Conservation (phyloP, 2,797 vertebrate species). For the Ambastaia sidthimunki region DNA sequence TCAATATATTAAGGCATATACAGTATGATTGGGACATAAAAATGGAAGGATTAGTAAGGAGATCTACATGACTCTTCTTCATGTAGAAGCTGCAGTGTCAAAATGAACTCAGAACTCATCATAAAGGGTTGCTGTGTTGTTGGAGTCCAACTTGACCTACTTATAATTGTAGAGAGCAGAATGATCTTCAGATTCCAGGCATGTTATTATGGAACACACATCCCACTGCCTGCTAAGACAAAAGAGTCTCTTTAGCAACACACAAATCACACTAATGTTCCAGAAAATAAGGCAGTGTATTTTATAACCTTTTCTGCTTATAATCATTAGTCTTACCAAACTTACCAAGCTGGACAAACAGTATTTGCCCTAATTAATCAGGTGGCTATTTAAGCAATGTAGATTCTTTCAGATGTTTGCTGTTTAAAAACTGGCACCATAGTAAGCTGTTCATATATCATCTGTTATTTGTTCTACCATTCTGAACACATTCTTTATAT, state of each 20-base stretch:
- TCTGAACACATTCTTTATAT: no score
- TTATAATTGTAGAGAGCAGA: neutral
- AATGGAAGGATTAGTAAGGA: no score
- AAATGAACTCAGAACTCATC: neutral
- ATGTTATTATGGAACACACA: neutral
- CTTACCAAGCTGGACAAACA: neutral
- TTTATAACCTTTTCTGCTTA: neutral
- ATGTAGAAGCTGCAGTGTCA: neutral
- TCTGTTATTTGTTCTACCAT: neutral
- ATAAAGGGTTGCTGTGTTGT: neutral
- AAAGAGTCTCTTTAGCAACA: conserved; percentile 1
- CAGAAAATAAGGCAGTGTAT: neutral
- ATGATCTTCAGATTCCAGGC: neutral
- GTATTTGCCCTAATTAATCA: neutral
- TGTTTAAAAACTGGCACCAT: neutral
- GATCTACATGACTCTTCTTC: no score
- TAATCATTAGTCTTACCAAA: neutral
- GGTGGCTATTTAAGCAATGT: neutral
- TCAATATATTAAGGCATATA: no score
- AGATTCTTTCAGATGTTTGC: neutral
- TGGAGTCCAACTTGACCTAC: neutral
- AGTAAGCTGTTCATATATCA: neutral
- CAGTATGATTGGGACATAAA: no score
- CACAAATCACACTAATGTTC: neutral
- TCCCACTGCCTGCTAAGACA: neutral